phyloP scores from a whole-genome alignment of 2,113 vertebrate genomes.

The Suncus etruscus region DNA sequence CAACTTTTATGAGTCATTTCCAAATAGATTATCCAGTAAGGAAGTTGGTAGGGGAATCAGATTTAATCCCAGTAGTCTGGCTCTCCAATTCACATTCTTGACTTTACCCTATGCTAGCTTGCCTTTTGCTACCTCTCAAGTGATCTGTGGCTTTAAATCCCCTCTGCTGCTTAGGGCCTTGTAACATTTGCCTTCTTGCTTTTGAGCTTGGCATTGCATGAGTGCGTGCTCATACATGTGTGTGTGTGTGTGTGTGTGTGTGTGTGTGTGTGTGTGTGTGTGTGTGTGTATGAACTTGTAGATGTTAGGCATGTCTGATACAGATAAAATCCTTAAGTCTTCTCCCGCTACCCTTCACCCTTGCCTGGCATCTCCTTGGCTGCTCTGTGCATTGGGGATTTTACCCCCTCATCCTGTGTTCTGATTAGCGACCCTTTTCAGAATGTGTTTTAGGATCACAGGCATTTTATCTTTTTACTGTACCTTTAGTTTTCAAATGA shows the following conservation, averaged over 20 bases:
- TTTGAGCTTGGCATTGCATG: neutral
- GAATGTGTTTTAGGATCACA: slow-evolving; percentile 13
- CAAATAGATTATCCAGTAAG: neutral
- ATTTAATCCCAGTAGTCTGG: neutral
- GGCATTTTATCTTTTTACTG: slow-evolving; percentile 70
- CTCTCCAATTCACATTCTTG: neutral
- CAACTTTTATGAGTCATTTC: neutral
- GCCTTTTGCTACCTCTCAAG: neutral
- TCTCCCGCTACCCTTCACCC: neutral
- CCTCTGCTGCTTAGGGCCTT: too few species aligned
- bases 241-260: too few species aligned
- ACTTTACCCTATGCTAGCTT: neutral
- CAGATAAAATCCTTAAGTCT: neutral
- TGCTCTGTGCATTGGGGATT: neutral
- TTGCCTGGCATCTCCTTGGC: neutral
- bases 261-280: too few species aligned
- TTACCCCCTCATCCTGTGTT: neutral
- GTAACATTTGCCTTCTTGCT: neutral
- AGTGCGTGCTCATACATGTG: neutral
- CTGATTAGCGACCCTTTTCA: slow-evolving; percentile 31
- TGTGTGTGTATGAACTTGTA: neutral
- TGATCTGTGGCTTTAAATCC: neutral
- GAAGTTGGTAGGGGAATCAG: neutral
- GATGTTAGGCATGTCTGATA: neutral
- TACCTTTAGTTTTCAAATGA: slow-evolving; percentile 66